phyloP scores from a whole-genome alignment of 2,797 vertebrate species.

The Tinamus major region DNA sequence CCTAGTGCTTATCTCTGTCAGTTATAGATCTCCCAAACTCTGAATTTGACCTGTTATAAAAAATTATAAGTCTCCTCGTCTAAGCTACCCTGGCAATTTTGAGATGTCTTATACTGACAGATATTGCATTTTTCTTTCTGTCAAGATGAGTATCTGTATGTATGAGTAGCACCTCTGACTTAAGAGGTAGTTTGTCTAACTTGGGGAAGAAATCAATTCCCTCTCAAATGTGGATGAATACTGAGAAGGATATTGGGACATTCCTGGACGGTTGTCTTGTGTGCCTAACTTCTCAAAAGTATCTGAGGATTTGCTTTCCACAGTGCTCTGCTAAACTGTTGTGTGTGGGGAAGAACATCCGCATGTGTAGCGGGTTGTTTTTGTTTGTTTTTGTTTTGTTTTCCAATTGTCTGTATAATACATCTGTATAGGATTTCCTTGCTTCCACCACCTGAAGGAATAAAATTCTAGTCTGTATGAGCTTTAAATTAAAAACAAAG shows the following conservation, averaged over 20 bases:
- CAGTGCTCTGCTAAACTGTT: not conserved
- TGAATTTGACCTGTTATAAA: not conserved
- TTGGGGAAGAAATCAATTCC: not conserved
- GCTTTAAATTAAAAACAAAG: not conserved
- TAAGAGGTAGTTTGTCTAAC: not conserved
- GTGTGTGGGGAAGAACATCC: not conserved
- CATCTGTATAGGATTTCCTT: not conserved
- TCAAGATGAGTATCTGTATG: fast-evolving
- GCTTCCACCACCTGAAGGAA: not conserved
- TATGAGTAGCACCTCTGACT: not conserved
- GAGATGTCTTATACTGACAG: not conserved
- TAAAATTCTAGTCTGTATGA: not conserved
- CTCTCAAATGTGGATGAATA: not conserved
- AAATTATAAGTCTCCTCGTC: not conserved
- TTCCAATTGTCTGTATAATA: not conserved
- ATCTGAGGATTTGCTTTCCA: not conserved
- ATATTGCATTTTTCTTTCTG: not conserved
- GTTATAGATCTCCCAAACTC: not conserved
- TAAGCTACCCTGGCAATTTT: not conserved
- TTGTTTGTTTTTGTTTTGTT: not conserved
- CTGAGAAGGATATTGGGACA: not conserved
- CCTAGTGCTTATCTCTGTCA: not conserved
- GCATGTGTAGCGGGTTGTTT: too few species aligned
- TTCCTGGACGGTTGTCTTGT: not conserved
- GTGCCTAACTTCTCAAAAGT: not conserved